These are phyloP conservation scores for Theristicus caerulescens DNA, from an alignment of 2,113 vertebrate species.

Conservation along the genomic window DNA sequence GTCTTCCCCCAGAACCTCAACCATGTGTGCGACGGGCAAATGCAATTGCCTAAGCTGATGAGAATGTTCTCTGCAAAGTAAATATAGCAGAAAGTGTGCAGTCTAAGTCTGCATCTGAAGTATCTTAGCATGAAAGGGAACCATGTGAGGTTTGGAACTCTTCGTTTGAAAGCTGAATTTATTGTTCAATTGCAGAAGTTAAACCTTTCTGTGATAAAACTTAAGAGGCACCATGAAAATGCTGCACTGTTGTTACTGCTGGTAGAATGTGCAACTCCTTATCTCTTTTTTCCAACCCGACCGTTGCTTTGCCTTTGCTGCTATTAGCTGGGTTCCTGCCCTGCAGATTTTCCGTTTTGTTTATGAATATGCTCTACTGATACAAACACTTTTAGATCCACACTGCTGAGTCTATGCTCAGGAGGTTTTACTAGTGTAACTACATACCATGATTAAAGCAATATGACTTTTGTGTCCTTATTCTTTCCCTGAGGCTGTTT, in stretches of 20 bases:
- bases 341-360: background rate
- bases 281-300: background rate
- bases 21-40: fast-evolving
- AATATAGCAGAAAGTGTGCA: background rate
- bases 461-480: background rate
- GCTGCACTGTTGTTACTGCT: background rate
- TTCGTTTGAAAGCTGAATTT: background rate
- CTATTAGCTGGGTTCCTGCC: background rate
- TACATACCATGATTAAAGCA: background rate
- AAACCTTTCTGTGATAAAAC: background rate
- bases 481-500: background rate
- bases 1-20: background rate
- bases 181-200: background rate
- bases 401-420: background rate
- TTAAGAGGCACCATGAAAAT: background rate
- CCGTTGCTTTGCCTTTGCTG: background rate
- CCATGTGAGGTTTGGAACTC: background rate
- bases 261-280: background rate
- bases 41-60: background rate
- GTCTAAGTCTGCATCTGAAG: background rate
- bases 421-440: background rate
- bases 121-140: background rate
- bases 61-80: background rate
- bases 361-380: background rate
- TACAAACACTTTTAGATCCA: background rate